Percentiles rank a stretch among this genome's conserved stretches.
phyloP scores from a whole-genome alignment of 2,113 vertebrate genomes.

The Melierax canorus region DNA sequence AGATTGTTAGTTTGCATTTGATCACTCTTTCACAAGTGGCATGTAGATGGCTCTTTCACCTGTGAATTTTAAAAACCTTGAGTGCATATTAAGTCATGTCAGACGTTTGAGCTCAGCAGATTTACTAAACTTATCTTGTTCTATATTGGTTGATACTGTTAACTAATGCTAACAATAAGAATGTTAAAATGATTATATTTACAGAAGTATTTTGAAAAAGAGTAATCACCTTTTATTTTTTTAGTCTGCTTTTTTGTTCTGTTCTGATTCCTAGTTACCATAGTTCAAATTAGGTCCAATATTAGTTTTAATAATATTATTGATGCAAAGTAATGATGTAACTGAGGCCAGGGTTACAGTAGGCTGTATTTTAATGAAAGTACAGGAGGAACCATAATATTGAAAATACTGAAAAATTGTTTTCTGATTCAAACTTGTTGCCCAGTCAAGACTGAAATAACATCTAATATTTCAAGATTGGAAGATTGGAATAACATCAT shows the following conservation, averaged over 20 bases:
- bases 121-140: neutral
- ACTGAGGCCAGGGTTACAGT: neutral
- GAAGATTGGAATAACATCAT: neutral
- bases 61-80: neutral
- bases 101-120: neutral
- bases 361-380: neutral
- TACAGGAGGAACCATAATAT: neutral
- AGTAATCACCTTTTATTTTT: neutral
- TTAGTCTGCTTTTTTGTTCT: neutral
- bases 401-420: neutral
- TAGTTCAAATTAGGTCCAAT: neutral
- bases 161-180: neutral
- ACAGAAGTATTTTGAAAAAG: neutral
- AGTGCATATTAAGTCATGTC: neutral
- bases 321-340: neutral
- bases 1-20: neutral
- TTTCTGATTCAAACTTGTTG: neutral
- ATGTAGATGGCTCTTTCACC: neutral
- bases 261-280: neutral
- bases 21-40: neutral
- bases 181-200: neutral
- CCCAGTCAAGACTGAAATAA: neutral
- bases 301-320: neutral
- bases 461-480: neutral
- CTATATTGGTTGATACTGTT: neutral